Percentiles rank a stretch among this genome's conserved stretches.
Evolutionary conservation across 2,113 vertebrate genomes (phyloP).

Genomic region (Megatriorchis doriae): DNA sequence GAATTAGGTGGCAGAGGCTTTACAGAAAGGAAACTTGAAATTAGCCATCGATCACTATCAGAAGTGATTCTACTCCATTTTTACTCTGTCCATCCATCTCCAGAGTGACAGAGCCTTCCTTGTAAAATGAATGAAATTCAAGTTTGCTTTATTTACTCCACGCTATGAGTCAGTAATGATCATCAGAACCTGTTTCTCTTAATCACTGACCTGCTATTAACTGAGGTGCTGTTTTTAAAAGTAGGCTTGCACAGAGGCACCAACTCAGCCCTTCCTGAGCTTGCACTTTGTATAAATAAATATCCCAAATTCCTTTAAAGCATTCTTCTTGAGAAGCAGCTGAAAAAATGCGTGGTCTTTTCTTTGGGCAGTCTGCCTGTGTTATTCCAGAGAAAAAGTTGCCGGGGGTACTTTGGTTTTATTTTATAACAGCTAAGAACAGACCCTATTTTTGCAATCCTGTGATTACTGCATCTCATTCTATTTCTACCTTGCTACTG

Average conservation of each 20-base stretch:
- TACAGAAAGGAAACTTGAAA: background rate
- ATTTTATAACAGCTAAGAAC: background rate
- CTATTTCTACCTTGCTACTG: background rate
- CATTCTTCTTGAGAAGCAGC: background rate
- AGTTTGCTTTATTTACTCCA: background rate
- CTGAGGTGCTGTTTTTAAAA: background rate
- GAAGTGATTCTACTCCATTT: background rate
- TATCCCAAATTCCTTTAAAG: background rate
- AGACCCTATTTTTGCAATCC: background rate
- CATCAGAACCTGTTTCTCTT: background rate
- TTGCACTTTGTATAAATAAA: background rate
- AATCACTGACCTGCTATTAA: background rate
- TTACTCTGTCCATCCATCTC: background rate
- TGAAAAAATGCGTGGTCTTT: background rate
- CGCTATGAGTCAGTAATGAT: rapidly evolving
- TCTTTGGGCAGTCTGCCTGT: background rate
- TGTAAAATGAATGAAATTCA: background rate
- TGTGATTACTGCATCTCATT: background rate
- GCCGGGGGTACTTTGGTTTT: background rate
- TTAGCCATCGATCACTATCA: rapidly evolving
- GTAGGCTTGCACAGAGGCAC: background rate
- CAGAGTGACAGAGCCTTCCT: background rate
- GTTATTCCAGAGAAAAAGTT: background rate
- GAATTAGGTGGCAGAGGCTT: background rate
- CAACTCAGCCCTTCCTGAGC: background rate